Base-by-base conservation (phyloP, 2,797 vertebrate genomes). In the Hypotaenidia philippensis region DNA sequence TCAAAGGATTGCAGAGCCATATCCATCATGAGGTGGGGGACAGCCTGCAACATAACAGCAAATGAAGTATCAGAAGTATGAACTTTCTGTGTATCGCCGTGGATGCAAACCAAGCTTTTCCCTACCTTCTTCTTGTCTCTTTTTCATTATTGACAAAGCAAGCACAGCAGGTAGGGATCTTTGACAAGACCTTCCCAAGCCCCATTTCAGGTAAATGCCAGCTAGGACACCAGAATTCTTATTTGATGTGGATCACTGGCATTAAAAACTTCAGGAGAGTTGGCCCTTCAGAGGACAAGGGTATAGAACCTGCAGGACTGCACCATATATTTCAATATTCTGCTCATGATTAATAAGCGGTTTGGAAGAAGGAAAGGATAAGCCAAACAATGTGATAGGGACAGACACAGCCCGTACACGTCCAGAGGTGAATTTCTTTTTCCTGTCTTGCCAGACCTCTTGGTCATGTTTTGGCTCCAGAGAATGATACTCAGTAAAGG, bases 1-100 rank as follows among this genome's bases (percentile, higher is more conserved):
- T 98, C 97, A 69, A 98, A 98, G 40, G 97, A 96, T 61, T 82
- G 63, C 15, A 86, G 72, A 40, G 96, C 72, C 80, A 97, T 94
- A 85, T 97, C 96, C 77, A 97, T 95, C 61, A 70, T 23, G 5
- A 84, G 41, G 9, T 86, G 74, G 44, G 53, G 53, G 17, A 41
- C 11, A 86, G 56, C 64, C 97, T 98, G 29, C 50, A 92, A 80
- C 44, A 57, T 45, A 91, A 90, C 77, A 84, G 32, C 36, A 76
- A 59, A 59, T 19, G 1, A 87, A 70, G 19, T 26, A 69, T 70
- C 44, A 32, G 26, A 77, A 61, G 10, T 31, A 29, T 71, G 64
- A 71, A 44, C 19, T 44, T 89, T 72, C 55, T 23, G 3, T 49
- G 1, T 50, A 25, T 59, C 12, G 80, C 55, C 80, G 4, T 21